Percentiles rank a stretch among this genome's conserved stretches.
These are phyloP conservation scores for Chrysolina americana DNA, from an alignment of 2,888 invertebrate genomes.

Conservation along the genomic window DNA sequence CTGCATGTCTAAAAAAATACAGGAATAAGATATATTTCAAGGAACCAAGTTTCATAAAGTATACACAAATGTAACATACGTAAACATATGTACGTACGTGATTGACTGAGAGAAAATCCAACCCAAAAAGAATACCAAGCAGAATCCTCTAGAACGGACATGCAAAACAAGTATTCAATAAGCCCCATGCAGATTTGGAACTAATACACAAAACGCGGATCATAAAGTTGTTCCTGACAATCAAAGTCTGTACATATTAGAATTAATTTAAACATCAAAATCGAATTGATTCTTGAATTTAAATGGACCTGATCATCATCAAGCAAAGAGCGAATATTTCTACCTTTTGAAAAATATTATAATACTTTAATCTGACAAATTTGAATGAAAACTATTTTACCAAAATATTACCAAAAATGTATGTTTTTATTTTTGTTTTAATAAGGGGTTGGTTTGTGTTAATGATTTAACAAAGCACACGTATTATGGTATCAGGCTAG, in stretches of 20 bases:
- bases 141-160: slow-evolving; percentile 50
- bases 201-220: slow-evolving; percentile 61
- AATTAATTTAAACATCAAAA: neutral
- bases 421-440: neutral
- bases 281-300: no score
- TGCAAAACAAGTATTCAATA: slow-evolving; percentile 62
- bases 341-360: no score
- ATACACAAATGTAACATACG: slow-evolving; percentile 45
- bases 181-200: slow-evolving; percentile 66
- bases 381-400: neutral
- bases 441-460: neutral
- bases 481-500: neutral
- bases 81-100: slow-evolving; percentile 36
- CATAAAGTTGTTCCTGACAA: slow-evolving; percentile 43
- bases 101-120: slow-evolving; percentile 58
- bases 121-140: slow-evolving; percentile 67
- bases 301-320: no score
- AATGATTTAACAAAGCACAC: neutral
- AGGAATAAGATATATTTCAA: slow-evolving; percentile 46
- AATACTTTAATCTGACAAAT: no score
- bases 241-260: slow-evolving; percentile 39
- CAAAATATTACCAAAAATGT: neutral
- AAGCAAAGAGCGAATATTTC: no score
- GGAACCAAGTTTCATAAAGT: slow-evolving; percentile 49
- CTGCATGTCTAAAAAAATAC: slow-evolving; percentile 51